These are phyloP conservation scores for Solenodon paradoxus DNA, from an alignment of 2,113 vertebrate genomes.

Conservation along the genomic window DNA sequence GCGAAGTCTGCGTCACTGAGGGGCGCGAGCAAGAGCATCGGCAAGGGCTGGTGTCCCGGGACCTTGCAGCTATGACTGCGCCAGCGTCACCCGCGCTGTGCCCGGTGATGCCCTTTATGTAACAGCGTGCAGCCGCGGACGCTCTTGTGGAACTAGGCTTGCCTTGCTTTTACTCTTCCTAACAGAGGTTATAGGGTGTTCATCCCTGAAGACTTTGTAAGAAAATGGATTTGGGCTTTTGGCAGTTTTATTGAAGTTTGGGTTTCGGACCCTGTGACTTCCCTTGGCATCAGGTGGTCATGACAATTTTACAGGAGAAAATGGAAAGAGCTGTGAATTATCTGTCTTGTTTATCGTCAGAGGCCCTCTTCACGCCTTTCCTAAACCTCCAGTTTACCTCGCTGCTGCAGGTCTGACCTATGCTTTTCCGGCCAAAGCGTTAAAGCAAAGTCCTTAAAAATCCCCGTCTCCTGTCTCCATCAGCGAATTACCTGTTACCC, in stretches of 20 bases:
- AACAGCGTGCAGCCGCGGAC: not conserved
- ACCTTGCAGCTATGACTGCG: not conserved
- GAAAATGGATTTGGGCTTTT: not conserved
- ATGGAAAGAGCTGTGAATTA: not conserved
- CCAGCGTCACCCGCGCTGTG: not conserved
- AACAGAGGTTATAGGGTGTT: not conserved
- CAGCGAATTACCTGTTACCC: not conserved
- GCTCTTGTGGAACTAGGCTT: not conserved
- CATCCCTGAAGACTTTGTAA: slow-evolving; percentile 18
- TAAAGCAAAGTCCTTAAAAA: not conserved
- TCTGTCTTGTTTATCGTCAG: not conserved
- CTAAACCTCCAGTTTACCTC: not conserved
- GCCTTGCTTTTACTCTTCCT: slow-evolving; percentile 40
- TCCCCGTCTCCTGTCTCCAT: not conserved
- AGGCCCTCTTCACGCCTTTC: not conserved
- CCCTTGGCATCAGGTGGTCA: not conserved
- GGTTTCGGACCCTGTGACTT: not conserved
- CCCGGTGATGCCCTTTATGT: not conserved
- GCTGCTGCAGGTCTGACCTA: too few species aligned
- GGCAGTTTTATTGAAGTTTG: not conserved
- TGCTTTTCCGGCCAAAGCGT: accelerated
- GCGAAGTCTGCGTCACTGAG: not conserved
- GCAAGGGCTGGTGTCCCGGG: not conserved
- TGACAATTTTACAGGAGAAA: not conserved
- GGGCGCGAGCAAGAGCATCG: not conserved